These are phyloP conservation scores for Adelges cooleyi DNA, from an alignment of 1,140 invertebrate genomes.

Conservation along the genomic window DNA sequence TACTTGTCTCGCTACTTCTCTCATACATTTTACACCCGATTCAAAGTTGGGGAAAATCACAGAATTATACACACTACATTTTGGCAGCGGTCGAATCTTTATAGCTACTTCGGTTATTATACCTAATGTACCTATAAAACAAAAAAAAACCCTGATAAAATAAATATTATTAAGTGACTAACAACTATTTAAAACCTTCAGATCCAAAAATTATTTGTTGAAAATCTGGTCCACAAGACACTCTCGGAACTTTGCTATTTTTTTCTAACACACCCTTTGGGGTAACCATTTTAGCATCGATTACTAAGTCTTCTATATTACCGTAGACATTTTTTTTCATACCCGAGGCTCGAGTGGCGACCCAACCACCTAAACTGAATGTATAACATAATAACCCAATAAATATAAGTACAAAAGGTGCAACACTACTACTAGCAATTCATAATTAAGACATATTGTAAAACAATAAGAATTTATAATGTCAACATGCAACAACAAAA, in stretches of 20 bases:
- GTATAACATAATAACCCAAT: slow-evolving; percentile 23
- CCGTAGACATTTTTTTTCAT: slow-evolving; percentile 99
- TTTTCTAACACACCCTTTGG: slow-evolving; percentile 73
- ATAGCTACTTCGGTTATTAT: slow-evolving; percentile 87
- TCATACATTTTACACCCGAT: slow-evolving; percentile 71
- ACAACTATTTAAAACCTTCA: slow-evolving; percentile 51
- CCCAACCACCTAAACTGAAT: slow-evolving; percentile 91
- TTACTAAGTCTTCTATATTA: slow-evolving; percentile 90
- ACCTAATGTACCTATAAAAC: slow-evolving; percentile 64
- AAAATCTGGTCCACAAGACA: slow-evolving; percentile 90
- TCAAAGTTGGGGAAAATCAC: slow-evolving; percentile 90
- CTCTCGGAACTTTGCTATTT: slow-evolving; percentile 68
- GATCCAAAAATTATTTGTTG: slow-evolving; percentile 94
- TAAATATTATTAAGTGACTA: background rate
- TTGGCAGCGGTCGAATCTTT: slow-evolving; percentile 84
- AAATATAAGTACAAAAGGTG: too few relatives aligned
- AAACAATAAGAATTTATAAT: background rate
- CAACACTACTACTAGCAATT: background rate
- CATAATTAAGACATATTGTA: background rate
- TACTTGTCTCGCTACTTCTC: slow-evolving; percentile 62
- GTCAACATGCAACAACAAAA: background rate
- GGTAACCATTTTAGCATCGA: slow-evolving; percentile 82
- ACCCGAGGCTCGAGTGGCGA: slow-evolving; percentile 91
- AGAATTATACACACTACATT: slow-evolving; percentile 77
- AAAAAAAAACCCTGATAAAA: background rate